A percentile compares a stretch with the other conserved stretches of the same genome.
Evolutionary conservation across 2,113 vertebrate species (phyloP).

Genomic region (Psettodes erumei): DNA sequence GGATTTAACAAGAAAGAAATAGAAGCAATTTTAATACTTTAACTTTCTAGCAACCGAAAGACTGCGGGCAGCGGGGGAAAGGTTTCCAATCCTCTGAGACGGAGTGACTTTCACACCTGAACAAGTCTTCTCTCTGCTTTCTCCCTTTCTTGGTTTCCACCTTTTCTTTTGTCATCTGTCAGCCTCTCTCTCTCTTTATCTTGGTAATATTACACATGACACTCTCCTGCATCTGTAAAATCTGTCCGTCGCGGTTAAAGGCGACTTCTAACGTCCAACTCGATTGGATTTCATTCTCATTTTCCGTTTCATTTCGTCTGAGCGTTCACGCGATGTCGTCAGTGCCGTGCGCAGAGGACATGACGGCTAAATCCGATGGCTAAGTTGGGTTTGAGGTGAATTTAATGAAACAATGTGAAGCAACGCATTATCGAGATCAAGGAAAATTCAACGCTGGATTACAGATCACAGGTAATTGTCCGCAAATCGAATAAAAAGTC

Average conservation of each 20-base stretch:
- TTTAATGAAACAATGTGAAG: not conserved
- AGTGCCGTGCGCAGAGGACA: not conserved
- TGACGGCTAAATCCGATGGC: not conserved
- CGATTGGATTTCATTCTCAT: conserved; percentile 15
- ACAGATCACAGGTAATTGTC: not conserved
- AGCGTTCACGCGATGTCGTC: not conserved
- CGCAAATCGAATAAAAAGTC: not conserved
- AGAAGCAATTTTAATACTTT: conserved; percentile 1
- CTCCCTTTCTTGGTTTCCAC: not conserved
- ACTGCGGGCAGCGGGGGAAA: not conserved
- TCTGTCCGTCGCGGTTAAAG: not conserved
- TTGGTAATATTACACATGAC: not conserved
- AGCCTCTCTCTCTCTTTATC: conserved; percentile 13
- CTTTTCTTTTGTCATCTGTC: not conserved
- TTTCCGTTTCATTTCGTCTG: conserved; percentile 12
- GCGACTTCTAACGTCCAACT: not conserved
- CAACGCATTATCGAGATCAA: not conserved
- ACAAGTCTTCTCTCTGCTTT: not conserved
- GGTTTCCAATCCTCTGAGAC: not conserved
- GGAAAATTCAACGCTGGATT: not conserved
- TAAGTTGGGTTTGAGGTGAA: not conserved
- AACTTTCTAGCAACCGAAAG: not conserved
- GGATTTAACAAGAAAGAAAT: conserved; percentile 15
- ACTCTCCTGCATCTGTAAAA: not conserved
- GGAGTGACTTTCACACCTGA: conserved; percentile 21